Conservation (phyloP, 2,797 vertebrate species). For the Thunnus albacares region DNA sequence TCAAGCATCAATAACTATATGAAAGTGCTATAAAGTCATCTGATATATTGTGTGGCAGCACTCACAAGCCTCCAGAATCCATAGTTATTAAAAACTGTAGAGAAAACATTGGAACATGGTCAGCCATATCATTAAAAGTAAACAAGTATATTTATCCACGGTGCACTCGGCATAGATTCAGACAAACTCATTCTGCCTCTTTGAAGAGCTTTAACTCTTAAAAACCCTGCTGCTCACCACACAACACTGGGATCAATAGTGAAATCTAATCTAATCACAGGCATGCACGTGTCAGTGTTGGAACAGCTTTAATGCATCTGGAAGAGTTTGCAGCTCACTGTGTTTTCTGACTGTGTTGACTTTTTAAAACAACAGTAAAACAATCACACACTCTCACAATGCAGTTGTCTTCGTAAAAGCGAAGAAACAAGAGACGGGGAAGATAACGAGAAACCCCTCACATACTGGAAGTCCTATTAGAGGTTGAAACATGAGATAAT, state of each 20-base stretch:
- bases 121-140: neutral
- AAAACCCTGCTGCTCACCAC: constrained; percentile 41
- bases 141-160: neutral
- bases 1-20: neutral
- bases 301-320: constrained; percentile 10
- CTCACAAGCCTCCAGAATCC: neutral
- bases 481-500: constrained; percentile 46
- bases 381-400: neutral
- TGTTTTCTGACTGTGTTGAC: neutral
- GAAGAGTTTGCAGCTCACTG: neutral
- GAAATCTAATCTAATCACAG: constrained; percentile 63
- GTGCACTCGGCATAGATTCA: neutral
- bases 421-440: neutral
- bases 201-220: constrained; percentile 3
- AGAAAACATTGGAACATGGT: neutral
- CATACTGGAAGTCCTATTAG: constrained; percentile 45
- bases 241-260: constrained; percentile 58
- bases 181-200: constrained; percentile 17
- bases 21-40: neutral
- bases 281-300: constrained; percentile 20
- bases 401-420: neutral
- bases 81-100: neutral
- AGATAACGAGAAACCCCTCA: constrained; percentile 2
- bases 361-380: constrained; percentile 12
- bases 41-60: neutral